Conservation (phyloP, 92 coral and sea anemone genomes). For the Epizoanthus stellaris region DNA sequence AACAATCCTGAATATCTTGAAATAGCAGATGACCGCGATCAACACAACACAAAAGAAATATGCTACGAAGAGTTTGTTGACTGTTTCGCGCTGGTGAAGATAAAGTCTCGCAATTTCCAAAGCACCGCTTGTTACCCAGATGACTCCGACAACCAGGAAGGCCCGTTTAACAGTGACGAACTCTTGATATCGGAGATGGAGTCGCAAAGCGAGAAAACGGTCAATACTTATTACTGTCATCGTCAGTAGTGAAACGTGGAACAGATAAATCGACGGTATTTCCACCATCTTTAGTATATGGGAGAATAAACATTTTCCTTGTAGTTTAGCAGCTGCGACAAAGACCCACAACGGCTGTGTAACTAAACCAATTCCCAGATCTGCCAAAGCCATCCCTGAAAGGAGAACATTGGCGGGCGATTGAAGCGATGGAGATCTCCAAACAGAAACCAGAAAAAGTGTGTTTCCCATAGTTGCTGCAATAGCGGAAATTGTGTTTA, state of each 20-base stretch:
- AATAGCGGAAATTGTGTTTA: background rate
- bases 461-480: slow-evolving; percentile 20
- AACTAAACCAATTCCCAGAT: background rate
- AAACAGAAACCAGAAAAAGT: background rate
- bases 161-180: background rate
- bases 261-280: background rate
- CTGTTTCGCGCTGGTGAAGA: background rate
- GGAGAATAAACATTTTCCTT: slow-evolving; percentile 8
- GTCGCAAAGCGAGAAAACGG: slow-evolving; percentile 1
- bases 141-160: background rate
- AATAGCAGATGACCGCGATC: background rate
- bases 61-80: background rate
- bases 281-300: background rate
- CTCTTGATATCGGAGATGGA: slow-evolving; percentile 17
- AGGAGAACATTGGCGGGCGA: background rate
- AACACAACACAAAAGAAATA: background rate
- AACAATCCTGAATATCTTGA: slow-evolving; percentile 16
- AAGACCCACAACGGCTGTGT: slow-evolving; percentile 13
- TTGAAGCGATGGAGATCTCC: slow-evolving; percentile 15
- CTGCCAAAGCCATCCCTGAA: slow-evolving; percentile 23
- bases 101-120: background rate
- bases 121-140: background rate
- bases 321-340: slow-evolving; percentile 13
- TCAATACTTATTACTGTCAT: slow-evolving; percentile 9
- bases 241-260: slow-evolving; percentile 15